Percentiles rank a stretch among this genome's conserved stretches.
These are phyloP conservation scores for Semnornis frantzii DNA, from an alignment of 2,113 vertebrate genomes.

Conservation along the genomic window DNA sequence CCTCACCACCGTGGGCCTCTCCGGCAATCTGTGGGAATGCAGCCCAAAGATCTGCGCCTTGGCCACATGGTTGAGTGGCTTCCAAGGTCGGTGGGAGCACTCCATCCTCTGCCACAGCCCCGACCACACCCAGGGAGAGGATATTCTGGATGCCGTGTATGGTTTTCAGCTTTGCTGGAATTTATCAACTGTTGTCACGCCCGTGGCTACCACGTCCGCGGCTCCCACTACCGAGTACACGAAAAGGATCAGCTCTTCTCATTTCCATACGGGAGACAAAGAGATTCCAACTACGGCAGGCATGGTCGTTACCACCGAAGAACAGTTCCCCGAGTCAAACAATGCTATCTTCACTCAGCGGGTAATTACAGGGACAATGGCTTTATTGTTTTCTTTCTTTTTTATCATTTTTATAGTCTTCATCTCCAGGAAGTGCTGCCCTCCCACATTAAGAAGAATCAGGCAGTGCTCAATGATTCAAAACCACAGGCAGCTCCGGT, in stretches of 20 bases:
- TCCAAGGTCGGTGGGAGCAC: slow-evolving; percentile 98
- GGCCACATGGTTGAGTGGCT: slow-evolving; percentile 93
- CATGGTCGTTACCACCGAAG: slow-evolving; percentile 88
- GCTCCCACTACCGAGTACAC: slow-evolving; percentile 88
- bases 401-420: slow-evolving; percentile 99
- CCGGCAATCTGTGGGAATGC: slow-evolving; percentile 98
- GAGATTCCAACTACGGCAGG: slow-evolving; percentile 91
- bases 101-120: slow-evolving; percentile 95
- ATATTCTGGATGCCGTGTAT: slow-evolving; percentile 96
- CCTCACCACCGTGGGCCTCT: slow-evolving; percentile 90
- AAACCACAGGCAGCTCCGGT: slow-evolving; percentile 97
- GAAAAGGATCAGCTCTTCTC: slow-evolving; percentile 91
- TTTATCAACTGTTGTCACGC: slow-evolving; percentile 87
- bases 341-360: slow-evolving; percentile 95
- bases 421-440: slow-evolving; percentile 98
- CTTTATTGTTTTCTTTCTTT: slow-evolving; percentile 99
- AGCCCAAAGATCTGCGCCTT: slow-evolving; percentile 94
- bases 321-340: slow-evolving; percentile 87
- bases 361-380: slow-evolving; percentile 99
- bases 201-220: slow-evolving; percentile 81
- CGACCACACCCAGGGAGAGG: slow-evolving; percentile 97
- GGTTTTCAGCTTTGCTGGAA: slow-evolving; percentile 99
- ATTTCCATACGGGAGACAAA: slow-evolving; percentile 93
- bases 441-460: slow-evolving; percentile 94
- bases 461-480: slow-evolving; percentile 97